phyloP scores from a whole-genome alignment of 2,888 invertebrate genomes.

The Trissolcus japonicus region DNA sequence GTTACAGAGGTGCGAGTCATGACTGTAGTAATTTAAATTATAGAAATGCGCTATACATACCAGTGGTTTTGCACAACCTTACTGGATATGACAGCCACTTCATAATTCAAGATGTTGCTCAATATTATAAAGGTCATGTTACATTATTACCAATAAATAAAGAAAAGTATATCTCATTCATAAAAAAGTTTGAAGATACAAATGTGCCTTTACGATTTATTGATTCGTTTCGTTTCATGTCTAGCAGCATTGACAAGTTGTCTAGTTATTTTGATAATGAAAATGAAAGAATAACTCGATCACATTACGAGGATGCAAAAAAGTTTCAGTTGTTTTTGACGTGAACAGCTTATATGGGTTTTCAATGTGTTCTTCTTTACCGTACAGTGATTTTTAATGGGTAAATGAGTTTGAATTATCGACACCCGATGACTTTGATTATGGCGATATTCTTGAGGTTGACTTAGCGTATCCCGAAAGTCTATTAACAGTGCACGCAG shows the following conservation, averaged over 20 bases:
- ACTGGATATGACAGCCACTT: no score
- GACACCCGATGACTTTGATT: not conserved
- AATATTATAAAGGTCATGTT: not conserved
- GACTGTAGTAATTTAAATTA: slow-evolving; percentile 7
- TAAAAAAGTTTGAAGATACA: not conserved
- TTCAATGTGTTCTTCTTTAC: slow-evolving; percentile 40
- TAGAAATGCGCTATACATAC: slow-evolving; percentile 7
- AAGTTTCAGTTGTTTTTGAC: slow-evolving; percentile 39
- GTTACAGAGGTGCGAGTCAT: not conserved
- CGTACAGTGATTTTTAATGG: slow-evolving; percentile 51
- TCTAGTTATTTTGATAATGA: not conserved
- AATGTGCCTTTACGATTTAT: slow-evolving; percentile 9
- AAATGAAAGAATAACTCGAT: not conserved
- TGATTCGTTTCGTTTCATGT: slow-evolving; percentile 19
- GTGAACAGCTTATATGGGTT: slow-evolving; percentile 62
- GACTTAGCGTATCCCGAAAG: slow-evolving; percentile 1
- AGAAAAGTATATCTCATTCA: slow-evolving; percentile 12
- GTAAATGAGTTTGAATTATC: slow-evolving; percentile 2
- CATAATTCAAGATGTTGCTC: not conserved
- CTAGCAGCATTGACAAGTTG: slow-evolving; percentile 1
- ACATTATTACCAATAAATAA: slow-evolving; percentile 9
- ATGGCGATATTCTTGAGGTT: not conserved
- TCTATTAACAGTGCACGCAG: slow-evolving; percentile 3
- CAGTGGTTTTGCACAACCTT: no score
- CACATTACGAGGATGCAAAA: not conserved